Conservation (phyloP, 1,140 invertebrate species). For the Dendroctonus valens region DNA sequence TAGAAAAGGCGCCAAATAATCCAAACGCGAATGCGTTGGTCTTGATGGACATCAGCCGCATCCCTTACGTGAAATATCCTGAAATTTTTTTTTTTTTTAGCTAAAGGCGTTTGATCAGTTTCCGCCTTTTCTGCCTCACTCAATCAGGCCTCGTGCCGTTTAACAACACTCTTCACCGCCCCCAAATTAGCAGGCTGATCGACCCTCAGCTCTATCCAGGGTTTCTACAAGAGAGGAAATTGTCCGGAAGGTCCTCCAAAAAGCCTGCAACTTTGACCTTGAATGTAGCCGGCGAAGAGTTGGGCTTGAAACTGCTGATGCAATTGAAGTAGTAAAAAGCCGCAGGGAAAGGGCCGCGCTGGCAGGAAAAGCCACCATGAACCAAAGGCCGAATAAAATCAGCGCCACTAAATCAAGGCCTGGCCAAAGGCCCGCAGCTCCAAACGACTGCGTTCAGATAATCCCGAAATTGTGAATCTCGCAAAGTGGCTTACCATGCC, state of each 20-base stretch:
- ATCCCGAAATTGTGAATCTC: neutral
- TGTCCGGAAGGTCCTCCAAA: too few relatives aligned
- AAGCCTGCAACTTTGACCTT: neutral
- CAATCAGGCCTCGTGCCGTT: too few relatives aligned
- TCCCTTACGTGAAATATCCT: too few relatives aligned
- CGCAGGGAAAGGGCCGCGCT: neutral
- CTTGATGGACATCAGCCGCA: too few relatives aligned
- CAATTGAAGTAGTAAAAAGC: conserved; percentile 2
- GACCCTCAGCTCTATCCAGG: neutral
- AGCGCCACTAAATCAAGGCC: neutral
- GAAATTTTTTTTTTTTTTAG: too few relatives aligned
- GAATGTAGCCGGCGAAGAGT: neutral
- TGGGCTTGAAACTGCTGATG: neutral
- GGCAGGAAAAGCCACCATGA: neutral
- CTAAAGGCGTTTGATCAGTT: too few relatives aligned
- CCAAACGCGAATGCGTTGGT: too few relatives aligned
- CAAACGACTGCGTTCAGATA: neutral
- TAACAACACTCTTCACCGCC: too few relatives aligned
- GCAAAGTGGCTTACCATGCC: neutral
- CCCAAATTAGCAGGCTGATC: neutral
- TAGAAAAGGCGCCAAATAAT: too few relatives aligned
- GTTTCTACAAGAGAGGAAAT: too few relatives aligned
- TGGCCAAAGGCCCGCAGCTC: neutral
- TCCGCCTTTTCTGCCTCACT: too few relatives aligned
- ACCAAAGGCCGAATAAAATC: neutral